These are phyloP conservation scores for Trichonephila clavipes DNA, from an alignment of 1,140 invertebrate species.

Conservation along the genomic window DNA sequence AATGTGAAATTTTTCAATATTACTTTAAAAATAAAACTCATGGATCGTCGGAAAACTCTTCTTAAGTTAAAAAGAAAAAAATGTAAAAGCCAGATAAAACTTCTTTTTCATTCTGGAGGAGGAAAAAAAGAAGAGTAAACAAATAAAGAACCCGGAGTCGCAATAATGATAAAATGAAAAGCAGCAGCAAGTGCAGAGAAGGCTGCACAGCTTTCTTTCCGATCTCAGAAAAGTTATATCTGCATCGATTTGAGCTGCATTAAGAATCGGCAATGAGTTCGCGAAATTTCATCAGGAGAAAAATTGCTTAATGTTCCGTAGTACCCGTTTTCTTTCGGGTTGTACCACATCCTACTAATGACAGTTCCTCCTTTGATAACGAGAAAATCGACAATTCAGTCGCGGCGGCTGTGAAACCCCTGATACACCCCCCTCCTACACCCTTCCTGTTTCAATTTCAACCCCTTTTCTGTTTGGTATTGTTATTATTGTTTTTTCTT, in stretches of 20 bases:
- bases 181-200: background rate
- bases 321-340: conserved; percentile 18
- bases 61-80: background rate
- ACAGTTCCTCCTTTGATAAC: conserved; percentile 67
- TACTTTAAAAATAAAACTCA: background rate
- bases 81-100: conserved; percentile 9
- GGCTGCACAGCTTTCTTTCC: background rate
- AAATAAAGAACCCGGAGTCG: conserved; percentile 19
- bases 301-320: conserved; percentile 76
- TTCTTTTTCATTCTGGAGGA: conserved; percentile 10
- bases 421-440: conserved; percentile 7
- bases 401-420: conserved; percentile 50
- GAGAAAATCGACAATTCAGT: conserved; percentile 72
- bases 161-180: conserved; percentile 69
- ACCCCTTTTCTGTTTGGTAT: conserved; percentile 39
- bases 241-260: conserved; percentile 65
- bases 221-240: conserved; percentile 13
- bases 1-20: background rate
- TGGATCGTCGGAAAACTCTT: background rate
- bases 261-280: conserved; percentile 75
- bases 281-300: conserved; percentile 73
- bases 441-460: background rate
- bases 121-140: conserved; percentile 15
- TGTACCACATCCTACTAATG: conserved; percentile 61
- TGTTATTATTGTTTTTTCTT: conserved; percentile 27